Percentiles rank a stretch among this genome's conserved stretches.
Evolutionary conservation across 2,113 vertebrate species (phyloP).

Genomic region (Scopus umbretta): DNA sequence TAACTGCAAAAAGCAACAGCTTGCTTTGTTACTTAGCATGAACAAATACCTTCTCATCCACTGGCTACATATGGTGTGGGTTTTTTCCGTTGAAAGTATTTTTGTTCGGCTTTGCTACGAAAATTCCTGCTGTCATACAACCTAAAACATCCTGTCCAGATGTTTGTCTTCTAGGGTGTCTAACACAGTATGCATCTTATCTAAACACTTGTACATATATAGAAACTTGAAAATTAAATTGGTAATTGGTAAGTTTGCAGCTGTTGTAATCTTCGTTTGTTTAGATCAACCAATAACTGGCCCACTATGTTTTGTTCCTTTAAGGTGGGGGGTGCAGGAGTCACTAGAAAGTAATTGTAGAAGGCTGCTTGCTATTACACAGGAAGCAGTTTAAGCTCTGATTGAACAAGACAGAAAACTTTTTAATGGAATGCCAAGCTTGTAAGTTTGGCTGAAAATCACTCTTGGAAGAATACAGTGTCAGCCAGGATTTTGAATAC

Average conservation of each 20-base stretch:
- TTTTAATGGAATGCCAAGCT: not conserved
- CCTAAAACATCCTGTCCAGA: not conserved
- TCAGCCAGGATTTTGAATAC: not conserved
- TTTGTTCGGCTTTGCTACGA: not conserved
- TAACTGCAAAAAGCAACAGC: not conserved
- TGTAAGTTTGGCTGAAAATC: not conserved
- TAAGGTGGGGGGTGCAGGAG: not conserved
- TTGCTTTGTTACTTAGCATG: not conserved
- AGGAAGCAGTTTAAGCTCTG: not conserved
- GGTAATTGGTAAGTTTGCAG: not conserved
- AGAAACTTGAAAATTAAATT: not conserved
- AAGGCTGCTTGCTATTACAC: not conserved
- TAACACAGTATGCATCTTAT: not conserved
- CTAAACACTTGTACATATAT: not conserved
- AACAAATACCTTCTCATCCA: not conserved
- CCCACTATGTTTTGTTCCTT: not conserved
- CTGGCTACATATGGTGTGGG: fast-evolving
- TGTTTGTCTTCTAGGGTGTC: not conserved
- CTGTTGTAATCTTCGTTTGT: not conserved
- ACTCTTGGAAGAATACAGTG: not conserved
- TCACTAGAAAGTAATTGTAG: not conserved
- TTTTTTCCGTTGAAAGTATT: not conserved
- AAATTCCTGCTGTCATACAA: not conserved
- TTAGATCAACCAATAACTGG: not conserved
- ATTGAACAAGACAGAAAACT: not conserved